These are phyloP conservation scores for Nasonia longicornis DNA, from an alignment of 1,140 invertebrate species.

Conservation along the genomic window DNA sequence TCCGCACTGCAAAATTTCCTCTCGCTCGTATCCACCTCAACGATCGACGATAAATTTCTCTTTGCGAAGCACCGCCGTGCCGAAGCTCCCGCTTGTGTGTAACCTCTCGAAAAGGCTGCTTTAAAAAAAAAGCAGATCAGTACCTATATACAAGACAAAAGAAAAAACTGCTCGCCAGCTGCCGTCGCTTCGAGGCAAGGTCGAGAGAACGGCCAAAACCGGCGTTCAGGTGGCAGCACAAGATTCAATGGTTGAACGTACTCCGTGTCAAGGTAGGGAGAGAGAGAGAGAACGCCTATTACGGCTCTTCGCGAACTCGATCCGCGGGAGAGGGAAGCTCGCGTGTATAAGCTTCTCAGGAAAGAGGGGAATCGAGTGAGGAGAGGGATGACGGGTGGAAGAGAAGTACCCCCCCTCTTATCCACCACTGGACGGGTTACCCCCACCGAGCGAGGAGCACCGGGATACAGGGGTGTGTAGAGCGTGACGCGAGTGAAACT, in stretches of 20 bases:
- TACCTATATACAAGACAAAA: neutral
- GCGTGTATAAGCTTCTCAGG: neutral
- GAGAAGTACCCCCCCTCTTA: neutral
- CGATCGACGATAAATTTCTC: neutral
- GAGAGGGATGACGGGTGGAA: neutral
- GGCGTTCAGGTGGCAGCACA: constrained; percentile 43
- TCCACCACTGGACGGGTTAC: neutral
- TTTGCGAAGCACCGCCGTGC: neutral
- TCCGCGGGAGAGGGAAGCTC: neutral
- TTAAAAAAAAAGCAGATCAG: neutral
- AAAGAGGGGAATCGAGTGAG: neutral
- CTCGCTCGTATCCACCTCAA: neutral
- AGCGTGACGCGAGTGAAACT: neutral
- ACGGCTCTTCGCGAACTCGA: constrained; percentile 9
- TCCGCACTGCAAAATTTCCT: neutral
- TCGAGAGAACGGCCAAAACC: constrained; percentile 36
- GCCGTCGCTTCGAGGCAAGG: constrained; percentile 28
- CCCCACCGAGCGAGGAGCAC: neutral
- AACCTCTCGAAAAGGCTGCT: neutral
- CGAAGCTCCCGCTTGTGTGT: neutral
- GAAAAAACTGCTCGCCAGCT: neutral
- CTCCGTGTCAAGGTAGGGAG: constrained; percentile 34
- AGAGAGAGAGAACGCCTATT: constrained; percentile 32
- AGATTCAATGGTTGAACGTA: constrained; percentile 40
- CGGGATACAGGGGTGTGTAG: neutral